These are phyloP conservation scores for Knipowitschia caucasica DNA, from an alignment of 2,797 vertebrate species.

Conservation along the genomic window DNA sequence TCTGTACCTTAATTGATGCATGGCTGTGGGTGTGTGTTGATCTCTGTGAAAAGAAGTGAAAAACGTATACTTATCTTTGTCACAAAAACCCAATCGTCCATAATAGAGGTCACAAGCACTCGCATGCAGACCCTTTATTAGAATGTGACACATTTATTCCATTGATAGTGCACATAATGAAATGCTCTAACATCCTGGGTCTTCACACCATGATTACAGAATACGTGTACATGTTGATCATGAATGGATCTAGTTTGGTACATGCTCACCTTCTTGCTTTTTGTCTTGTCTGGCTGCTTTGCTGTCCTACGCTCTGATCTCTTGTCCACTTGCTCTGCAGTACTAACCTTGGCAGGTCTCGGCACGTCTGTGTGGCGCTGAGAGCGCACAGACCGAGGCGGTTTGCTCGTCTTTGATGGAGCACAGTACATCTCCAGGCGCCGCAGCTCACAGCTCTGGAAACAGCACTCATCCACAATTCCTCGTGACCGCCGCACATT, in stretches of 20 bases:
- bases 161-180: not conserved
- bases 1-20: conserved; percentile 78
- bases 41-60: conserved; percentile 70
- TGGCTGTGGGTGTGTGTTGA: conserved; percentile 76
- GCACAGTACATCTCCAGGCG: conserved; percentile 98
- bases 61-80: not conserved
- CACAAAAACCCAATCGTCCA: not conserved
- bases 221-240: conserved; percentile 9
- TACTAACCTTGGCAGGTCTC: conserved; percentile 88
- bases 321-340: conserved; percentile 58
- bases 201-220: conserved; percentile 11
- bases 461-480: conserved; percentile 99
- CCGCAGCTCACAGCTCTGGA: conserved; percentile 96
- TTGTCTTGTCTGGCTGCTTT: conserved; percentile 72
- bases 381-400: conserved; percentile 88
- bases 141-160: too few relatives aligned
- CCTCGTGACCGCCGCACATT: conserved; percentile 88
- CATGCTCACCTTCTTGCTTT: conserved; percentile 75
- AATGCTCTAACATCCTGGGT: not conserved
- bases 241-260: conserved; percentile 33
- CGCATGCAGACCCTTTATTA: not conserved
- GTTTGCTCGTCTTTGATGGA: conserved; percentile 87
- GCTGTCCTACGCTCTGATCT: conserved; percentile 67
- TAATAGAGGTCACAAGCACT: not conserved
- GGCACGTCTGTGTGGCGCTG: conserved; percentile 94